These are phyloP conservation scores for Indicator indicator DNA, from an alignment of 2,113 vertebrate species.

Conservation along the genomic window DNA sequence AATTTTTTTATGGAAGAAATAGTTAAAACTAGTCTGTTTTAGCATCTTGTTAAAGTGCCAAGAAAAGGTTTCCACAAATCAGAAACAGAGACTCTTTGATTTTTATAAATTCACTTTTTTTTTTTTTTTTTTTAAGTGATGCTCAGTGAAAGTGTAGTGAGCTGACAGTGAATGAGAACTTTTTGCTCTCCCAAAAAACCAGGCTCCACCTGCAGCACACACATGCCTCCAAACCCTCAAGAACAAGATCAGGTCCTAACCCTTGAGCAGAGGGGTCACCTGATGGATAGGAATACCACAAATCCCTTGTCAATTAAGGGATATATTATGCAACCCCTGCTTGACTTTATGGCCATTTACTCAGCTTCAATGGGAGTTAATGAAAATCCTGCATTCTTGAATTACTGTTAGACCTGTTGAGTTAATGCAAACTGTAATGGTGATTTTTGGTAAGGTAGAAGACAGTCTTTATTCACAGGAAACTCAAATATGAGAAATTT, in stretches of 20 bases:
- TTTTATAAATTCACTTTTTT: background rate
- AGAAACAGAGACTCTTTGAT: background rate
- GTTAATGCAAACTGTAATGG: background rate
- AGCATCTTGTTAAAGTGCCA: background rate
- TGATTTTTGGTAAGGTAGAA: background rate
- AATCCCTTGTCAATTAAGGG: conserved; percentile 34
- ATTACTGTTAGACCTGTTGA: conserved; percentile 19
- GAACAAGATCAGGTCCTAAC: conserved; percentile 44
- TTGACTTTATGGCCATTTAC: conserved; percentile 25
- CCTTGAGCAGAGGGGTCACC: background rate
- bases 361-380: conserved; percentile 30
- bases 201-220: conserved; percentile 17
- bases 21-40: background rate
- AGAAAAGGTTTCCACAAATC: background rate
- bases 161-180: background rate
- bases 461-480: background rate
- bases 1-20: background rate
- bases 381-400: conserved; percentile 4
- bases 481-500: background rate
- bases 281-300: conserved; percentile 62
- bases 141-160: background rate
- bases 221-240: background rate
- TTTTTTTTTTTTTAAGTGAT: background rate
- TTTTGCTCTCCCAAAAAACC: background rate
- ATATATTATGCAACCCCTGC: background rate